Evolutionary conservation across 2,113 vertebrate genomes (phyloP), one percentile per base, ranked within the genome.

Genomic region (Strix uralensis): DNA sequence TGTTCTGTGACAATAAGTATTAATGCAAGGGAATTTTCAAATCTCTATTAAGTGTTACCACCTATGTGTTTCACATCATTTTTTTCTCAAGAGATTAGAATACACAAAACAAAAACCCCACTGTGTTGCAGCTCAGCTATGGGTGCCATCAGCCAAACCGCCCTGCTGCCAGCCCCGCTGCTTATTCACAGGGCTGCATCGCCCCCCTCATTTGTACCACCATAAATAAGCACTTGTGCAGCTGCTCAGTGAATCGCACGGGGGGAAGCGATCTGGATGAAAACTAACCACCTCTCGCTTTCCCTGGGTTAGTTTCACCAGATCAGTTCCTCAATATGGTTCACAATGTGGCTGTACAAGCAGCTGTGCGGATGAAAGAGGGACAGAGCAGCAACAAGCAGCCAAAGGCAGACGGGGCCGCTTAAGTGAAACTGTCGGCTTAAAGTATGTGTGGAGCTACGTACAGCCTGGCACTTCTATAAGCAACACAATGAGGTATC

Each of bases 371-470:
- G 22, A 51, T 32, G 26, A 23, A 78, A 79, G 32, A 49, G 22
- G 26, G 17, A 46, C 3, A 8, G 22, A 0, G 0, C 21, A 71
- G 49, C 62, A 73, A 36, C 19, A 59, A 54, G 27, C 17, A 16
- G 54, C 32, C 8, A 4, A 49, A 72, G 40, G 49, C n/a, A 80
- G 54, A 38, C 30, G 47, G 55, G 38, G 36, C 5, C 2, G 3
- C n/a, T 42, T 7, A 26, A 74, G 79, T 17, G 21, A 84, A 78
- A 73, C 26, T 10, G 1, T 2, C 14, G 19, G 25, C 40, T 40
- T 66, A 4, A 88, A 58, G 17, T 4, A 25, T 0, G 7, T 1
- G 0, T 0, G 2, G 46, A 52, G 23, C 51, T 38, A 22, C 9
- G 3, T 18, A 73, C 23, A 63, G 92, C 42, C 49, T 46, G 30